Conservation (phyloP, 2,113 vertebrate genomes). For the Gallinago media region DNA sequence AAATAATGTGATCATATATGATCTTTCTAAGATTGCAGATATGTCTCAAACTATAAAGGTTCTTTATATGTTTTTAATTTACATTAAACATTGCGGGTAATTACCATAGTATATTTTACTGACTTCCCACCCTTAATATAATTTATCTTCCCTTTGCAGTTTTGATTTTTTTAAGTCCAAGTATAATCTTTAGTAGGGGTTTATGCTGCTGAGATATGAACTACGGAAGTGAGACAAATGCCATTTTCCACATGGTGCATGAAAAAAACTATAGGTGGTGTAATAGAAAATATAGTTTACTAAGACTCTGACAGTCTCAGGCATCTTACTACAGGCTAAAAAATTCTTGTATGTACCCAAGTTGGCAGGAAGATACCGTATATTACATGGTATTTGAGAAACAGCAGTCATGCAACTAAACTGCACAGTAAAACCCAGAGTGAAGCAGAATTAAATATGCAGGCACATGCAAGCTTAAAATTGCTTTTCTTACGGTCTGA, state of each 20-base stretch:
- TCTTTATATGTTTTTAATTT: background rate
- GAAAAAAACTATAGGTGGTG: background rate
- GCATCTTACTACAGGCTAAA: background rate
- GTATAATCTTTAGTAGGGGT: background rate
- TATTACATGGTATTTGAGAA: conserved; percentile 15
- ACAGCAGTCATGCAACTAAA: conserved; percentile 8
- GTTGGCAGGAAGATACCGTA: background rate
- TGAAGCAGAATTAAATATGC: background rate
- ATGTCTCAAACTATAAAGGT: background rate
- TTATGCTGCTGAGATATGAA: background rate
- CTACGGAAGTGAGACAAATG: conserved; percentile 20
- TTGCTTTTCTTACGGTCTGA: background rate
- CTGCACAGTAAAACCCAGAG: background rate
- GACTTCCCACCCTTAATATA: background rate
- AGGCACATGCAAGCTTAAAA: conserved; percentile 2
- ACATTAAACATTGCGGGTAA: background rate
- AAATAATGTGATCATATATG: conserved; percentile 7
- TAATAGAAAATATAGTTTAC: conserved; percentile 11
- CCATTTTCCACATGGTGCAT: background rate
- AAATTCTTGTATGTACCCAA: background rate
- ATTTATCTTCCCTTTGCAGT: background rate
- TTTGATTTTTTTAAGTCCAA: background rate
- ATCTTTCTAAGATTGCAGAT: conserved; percentile 6
- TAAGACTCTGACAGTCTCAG: background rate
- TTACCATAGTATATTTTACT: background rate